Base-by-base conservation (phyloP, 2,888 invertebrate genomes). In the Pseudeuparius sepicola region DNA sequence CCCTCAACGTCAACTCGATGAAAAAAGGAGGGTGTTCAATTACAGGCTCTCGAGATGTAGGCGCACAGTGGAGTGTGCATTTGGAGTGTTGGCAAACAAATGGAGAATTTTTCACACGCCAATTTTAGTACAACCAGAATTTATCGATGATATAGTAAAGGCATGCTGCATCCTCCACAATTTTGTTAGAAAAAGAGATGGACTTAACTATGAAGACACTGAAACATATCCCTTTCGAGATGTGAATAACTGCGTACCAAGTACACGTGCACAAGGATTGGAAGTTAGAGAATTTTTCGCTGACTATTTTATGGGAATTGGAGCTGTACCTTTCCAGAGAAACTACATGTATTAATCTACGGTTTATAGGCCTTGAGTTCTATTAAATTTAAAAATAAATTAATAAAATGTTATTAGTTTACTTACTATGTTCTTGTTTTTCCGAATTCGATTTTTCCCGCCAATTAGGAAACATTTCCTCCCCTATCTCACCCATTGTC, bases 11-110 rank as follows among this genome's bases (percentile, higher is more conserved):
- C n/a, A 27, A 4, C n/a, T 33, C 10, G n/a, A 26, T 27, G 7
- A 26, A 14, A 24, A 24, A 7, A 37, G 36, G 33, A 31, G 43
- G 28, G 39, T 44, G 30, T 47, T 39, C 27, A 45, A 48, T 34
- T 45, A 45, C 31, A 29, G 42, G 25, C 37, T 39, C 7, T 39
- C 38, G 15, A 24, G 43, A 15, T 20, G 26, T 24, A 24, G 44
- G 12, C 14, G 38, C 11, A 26, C 32, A 11, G 36, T 39, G 11
- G 44, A 44, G 40, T 37, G 41, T 24, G 36, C 41, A 9, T 44
- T 47, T 41, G 45, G 39, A 10, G 24, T 44, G 6, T 20, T 46
- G 12, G 26, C 36, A 7, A 37, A 41, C 16, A 38, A 37, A 35
- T 40, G 36, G 39, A 18, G 34, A 28, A 15, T 42, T n/a, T 39